Conservation (phyloP, 2,113 vertebrate genomes). For the Trichechus manatus region DNA sequence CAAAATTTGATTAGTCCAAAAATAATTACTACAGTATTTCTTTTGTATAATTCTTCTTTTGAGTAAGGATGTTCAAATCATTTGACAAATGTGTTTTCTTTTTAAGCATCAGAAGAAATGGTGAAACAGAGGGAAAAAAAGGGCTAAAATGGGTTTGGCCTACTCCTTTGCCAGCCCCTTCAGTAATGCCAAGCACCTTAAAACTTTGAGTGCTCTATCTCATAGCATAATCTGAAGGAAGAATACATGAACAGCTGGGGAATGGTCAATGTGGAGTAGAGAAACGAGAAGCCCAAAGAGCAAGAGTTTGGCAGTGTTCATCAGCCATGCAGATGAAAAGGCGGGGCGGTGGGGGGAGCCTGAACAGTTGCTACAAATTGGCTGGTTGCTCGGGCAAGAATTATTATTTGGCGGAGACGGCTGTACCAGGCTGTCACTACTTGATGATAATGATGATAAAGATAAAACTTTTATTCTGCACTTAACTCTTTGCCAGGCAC, state of each 20-base stretch:
- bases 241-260: neutral
- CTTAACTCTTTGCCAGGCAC: neutral
- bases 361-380: constrained; percentile 16
- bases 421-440: neutral
- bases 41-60: too few relatives aligned
- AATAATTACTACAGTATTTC: too few relatives aligned
- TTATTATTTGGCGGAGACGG: neutral
- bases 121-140: too few relatives aligned
- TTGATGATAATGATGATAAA: neutral
- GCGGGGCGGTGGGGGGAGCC: neutral
- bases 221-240: neutral
- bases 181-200: too few relatives aligned
- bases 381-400: neutral
- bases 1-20: too few relatives aligned
- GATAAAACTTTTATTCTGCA: neutral
- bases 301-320: neutral
- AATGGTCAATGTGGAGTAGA: neutral
- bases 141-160: too few relatives aligned
- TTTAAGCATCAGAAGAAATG: too few relatives aligned
- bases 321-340: neutral
- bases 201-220: too few relatives aligned
- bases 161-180: too few relatives aligned
- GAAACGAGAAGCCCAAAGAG: neutral
- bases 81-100: too few relatives aligned
- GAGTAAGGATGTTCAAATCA: too few relatives aligned